Base-by-base conservation (phyloP, 2,888 invertebrate genomes). In the Caenorhabditis sp. region DNA sequence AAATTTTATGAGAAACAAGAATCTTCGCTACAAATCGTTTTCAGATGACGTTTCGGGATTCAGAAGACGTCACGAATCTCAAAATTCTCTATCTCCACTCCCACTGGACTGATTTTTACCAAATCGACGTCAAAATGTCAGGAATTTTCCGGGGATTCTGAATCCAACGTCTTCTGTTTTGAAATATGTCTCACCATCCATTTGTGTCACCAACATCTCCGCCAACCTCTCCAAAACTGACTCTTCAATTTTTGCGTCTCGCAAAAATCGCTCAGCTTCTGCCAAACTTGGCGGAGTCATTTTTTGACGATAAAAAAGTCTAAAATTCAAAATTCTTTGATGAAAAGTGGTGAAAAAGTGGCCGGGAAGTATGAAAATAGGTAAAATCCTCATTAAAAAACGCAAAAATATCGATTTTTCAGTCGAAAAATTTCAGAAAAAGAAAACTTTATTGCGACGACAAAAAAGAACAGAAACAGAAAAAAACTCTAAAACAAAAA, bases 191-290 rank as follows among this genome's bases (percentile, higher is more conserved):
- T 68, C 56, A 81, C 70, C 70, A 35, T 81, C 69, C 68, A 80
- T 74, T 24, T 44, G 66, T 5, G 63, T 56, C 10, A 70, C 58
- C 38, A 81, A 28, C 63, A 69, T 81, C 38, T 69, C 69, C 1
- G 56, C 68, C 0, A 70, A 31, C n/a, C 47, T 66, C 41, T 85
- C 80, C 24, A 80, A 63, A n/a, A 58, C 47, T 1, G 51, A 12
- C 54, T 61, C 58, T 14, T 72, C 47, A 14, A 74, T 76, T 51
- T 66, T 49, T 19, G 61, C 14, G 2, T 0, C 38, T 49, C 49
- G 56, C 22, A 75, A n/a, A 19, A 51, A 64, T 56, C 38, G 61
- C 56, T 69, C 75, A 31, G 75, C 74, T 61, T 75, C 64, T 26
- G 41, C 54, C 0, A 81, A n/a, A 0, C 38, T 74, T 22, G 69